Evolutionary conservation across 1,140 invertebrate species (phyloP).

Genomic region (Marisa cornuarietis): DNA sequence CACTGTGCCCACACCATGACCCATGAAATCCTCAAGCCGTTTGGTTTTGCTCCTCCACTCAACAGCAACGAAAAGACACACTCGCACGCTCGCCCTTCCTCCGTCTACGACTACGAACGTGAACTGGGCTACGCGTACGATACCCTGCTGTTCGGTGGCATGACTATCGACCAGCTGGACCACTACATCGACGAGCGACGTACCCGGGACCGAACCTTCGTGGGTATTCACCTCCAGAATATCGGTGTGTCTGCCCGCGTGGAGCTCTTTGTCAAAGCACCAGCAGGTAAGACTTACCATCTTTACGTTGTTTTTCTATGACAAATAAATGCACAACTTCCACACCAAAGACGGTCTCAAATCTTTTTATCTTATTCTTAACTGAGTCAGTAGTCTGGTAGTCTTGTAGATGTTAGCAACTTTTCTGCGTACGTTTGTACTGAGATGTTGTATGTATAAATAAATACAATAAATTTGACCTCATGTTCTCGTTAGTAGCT

Average conservation of each 20-base stretch:
- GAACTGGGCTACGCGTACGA: conserved; percentile 36
- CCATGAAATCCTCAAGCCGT: conserved; percentile 32
- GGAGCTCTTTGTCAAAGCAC: background rate
- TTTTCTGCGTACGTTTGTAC: too few relatives aligned
- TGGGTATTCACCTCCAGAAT: conserved; percentile 27
- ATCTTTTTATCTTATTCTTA: too few relatives aligned
- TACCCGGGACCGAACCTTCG: conserved; percentile 23
- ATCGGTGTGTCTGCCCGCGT: conserved; percentile 30
- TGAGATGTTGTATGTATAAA: too few relatives aligned
- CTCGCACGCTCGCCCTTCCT: conserved; percentile 23
- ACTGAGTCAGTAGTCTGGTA: too few relatives aligned
- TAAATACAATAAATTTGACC: too few relatives aligned
- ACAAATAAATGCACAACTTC: too few relatives aligned
- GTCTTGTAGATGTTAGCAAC: too few relatives aligned
- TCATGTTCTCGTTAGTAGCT: too few relatives aligned
- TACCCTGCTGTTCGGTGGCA: conserved; percentile 31
- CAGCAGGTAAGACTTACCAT: background rate
- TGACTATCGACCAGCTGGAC: conserved; percentile 29
- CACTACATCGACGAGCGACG: conserved; percentile 23
- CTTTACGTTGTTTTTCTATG: too few relatives aligned
- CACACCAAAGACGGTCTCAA: too few relatives aligned
- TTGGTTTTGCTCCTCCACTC: conserved; percentile 27
- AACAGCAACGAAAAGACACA: conserved; percentile 34
- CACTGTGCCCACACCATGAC: conserved; percentile 31
- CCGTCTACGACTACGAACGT: conserved; percentile 34